Evolutionary conservation across 2,888 invertebrate genomes (phyloP).

Genomic region (Acrocyrtus sp.): DNA sequence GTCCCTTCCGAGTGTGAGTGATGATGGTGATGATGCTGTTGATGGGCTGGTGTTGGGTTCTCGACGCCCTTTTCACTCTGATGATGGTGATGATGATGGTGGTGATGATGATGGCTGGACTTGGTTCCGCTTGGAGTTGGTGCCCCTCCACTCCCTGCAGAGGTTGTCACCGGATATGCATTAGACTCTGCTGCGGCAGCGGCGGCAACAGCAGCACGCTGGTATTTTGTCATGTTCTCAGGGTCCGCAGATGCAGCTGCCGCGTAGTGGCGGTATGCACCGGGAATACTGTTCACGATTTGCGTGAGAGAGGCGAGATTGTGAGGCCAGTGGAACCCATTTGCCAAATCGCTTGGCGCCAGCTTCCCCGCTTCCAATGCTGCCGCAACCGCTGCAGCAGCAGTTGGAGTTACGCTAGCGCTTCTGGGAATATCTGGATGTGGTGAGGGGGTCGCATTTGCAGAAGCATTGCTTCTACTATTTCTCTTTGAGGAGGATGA

Average conservation of each 20-base stretch:
- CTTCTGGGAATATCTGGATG: slow-evolving; percentile 38
- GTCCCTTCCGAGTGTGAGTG: not conserved
- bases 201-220: slow-evolving; percentile 50
- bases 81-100: slow-evolving; percentile 17
- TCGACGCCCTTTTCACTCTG: slow-evolving; percentile 20
- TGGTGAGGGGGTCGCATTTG: slow-evolving; percentile 41
- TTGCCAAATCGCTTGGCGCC: slow-evolving; percentile 44
- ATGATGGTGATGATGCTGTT: slow-evolving; percentile 28
- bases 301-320: slow-evolving; percentile 61
- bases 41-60: slow-evolving; percentile 12
- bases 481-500: slow-evolving; percentile 37
- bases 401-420: slow-evolving; percentile 38
- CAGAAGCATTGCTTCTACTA: slow-evolving; percentile 51
- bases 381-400: slow-evolving; percentile 51
- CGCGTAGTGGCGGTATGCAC: slow-evolving; percentile 58
- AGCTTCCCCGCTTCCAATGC: slow-evolving; percentile 57
- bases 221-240: slow-evolving; percentile 60
- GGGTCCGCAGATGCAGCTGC: slow-evolving; percentile 56
- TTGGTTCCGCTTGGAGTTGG: slow-evolving; percentile 13
- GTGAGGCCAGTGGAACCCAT: slow-evolving; percentile 60
- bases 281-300: slow-evolving; percentile 63
- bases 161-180: slow-evolving; percentile 29
- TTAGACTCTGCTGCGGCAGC: slow-evolving; percentile 20
- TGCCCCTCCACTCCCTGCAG: not conserved
- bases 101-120: slow-evolving; percentile 21